Conservation (phyloP, 2,888 invertebrate genomes). For the Macrophya alboannulata region DNA sequence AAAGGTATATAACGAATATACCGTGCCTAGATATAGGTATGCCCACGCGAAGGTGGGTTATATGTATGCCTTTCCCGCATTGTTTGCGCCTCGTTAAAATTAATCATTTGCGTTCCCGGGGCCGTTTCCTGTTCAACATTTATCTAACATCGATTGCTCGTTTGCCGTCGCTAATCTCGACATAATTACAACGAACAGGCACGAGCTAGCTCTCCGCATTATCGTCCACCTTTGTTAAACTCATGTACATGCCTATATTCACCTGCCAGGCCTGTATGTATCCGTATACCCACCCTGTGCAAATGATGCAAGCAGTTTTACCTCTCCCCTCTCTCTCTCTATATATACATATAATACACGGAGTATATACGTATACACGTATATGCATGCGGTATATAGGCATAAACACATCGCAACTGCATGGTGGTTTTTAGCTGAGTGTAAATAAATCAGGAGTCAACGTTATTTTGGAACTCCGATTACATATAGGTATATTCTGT, state of each 20-base stretch:
- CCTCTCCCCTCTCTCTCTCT: not conserved
- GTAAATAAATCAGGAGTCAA: constrained; percentile 46
- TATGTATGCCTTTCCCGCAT: constrained; percentile 41
- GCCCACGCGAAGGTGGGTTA: constrained; percentile 7
- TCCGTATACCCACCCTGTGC: not conserved
- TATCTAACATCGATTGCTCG: constrained; percentile 50
- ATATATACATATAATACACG: not conserved
- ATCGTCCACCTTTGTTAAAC: constrained; percentile 34
- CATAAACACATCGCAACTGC: not conserved
- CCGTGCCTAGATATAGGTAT: not conserved
- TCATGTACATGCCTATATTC: not conserved
- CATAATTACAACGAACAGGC: constrained; percentile 40
- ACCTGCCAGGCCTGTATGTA: not conserved
- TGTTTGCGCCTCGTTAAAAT: constrained; percentile 52
- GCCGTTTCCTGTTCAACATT: constrained; percentile 50
- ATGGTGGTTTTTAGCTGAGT: constrained; percentile 4
- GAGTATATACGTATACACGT: not conserved
- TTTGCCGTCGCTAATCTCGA: constrained; percentile 44
- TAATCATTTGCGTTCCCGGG: constrained; percentile 44
- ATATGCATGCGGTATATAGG: not conserved
- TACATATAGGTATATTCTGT: not conserved
- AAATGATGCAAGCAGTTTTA: constrained; percentile 6
- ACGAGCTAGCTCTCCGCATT: constrained; percentile 25
- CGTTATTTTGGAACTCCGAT: constrained; percentile 43
- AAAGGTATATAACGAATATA: not conserved